Evolutionary conservation across 1,140 invertebrate species (phyloP).

Genomic region (Drosophila erecta): DNA sequence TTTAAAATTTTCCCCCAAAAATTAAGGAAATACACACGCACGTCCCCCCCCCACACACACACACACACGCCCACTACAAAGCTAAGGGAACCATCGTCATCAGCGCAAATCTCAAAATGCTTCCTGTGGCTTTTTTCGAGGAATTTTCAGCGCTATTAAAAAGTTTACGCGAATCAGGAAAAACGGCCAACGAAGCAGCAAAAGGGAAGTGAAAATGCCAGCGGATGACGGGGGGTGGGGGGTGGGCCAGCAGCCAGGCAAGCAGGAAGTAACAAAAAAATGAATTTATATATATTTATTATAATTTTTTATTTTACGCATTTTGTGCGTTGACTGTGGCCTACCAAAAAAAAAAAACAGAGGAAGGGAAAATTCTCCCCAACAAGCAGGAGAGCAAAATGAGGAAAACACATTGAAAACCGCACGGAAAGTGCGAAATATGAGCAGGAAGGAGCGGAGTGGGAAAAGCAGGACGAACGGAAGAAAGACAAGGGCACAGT

Average conservation of each 20-base stretch:
- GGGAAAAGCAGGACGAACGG: constrained; percentile 10
- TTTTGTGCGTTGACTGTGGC: constrained; percentile 45
- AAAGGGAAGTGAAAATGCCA: constrained; percentile 35
- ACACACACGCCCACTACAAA: constrained; percentile 9
- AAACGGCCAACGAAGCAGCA: constrained; percentile 37
- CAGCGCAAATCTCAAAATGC: constrained; percentile 49
- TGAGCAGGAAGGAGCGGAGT: constrained; percentile 15
- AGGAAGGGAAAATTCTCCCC: constrained; percentile 1
- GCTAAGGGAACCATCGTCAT: constrained; percentile 29
- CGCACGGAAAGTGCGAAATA: constrained; percentile 49
- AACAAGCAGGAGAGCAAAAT: constrained; percentile 16
- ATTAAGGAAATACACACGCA: constrained; percentile 2
- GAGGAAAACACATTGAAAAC: constrained; percentile 45
- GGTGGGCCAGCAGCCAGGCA: background rate
- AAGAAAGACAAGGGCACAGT: constrained; percentile 14
- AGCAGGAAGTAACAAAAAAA: constrained; percentile 40
- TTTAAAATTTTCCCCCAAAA: constrained; percentile 18
- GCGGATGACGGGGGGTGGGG: background rate
- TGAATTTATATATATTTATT: constrained; percentile 47
- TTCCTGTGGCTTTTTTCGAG: constrained; percentile 35
- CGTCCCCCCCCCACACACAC: background rate
- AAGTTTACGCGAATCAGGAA: constrained; percentile 48
- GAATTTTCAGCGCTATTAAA: constrained; percentile 47
- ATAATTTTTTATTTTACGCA: constrained; percentile 51
- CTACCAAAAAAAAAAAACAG: constrained; percentile 18